Conservation (phyloP, 2,113 vertebrate genomes). For the Herpetotheres cachinnans region DNA sequence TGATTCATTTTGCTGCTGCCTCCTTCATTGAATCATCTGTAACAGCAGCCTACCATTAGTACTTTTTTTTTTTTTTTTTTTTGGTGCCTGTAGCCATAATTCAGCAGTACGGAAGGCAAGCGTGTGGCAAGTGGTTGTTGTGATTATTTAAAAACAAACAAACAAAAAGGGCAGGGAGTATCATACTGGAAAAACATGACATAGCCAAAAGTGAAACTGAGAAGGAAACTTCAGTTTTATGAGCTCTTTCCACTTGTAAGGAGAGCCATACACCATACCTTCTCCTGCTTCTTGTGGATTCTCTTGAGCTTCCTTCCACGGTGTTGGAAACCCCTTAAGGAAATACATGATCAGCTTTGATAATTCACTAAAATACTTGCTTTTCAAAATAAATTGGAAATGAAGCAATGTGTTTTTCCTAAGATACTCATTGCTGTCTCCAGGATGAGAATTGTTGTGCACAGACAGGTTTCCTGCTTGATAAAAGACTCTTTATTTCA, state of each 20-base stretch:
- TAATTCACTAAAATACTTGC: not conserved
- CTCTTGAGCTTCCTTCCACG: not conserved
- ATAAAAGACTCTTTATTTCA: accelerated
- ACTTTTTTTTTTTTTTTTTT: too few relatives aligned
- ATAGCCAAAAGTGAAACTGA: not conserved
- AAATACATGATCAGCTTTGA: accelerated
- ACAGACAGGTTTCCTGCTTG: not conserved
- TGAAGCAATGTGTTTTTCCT: not conserved
- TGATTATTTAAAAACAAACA: not conserved
- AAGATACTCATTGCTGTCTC: not conserved
- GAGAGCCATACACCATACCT: too few relatives aligned
- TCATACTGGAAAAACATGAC: not conserved
- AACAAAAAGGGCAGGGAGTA: accelerated
- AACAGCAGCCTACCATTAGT: not conserved
- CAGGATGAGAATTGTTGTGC: not conserved
- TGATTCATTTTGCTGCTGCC: not conserved
- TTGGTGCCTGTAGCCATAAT: not conserved
- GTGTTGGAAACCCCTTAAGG: not conserved
- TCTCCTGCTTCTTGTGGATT: not conserved
- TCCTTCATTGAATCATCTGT: accelerated
- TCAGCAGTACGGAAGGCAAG: not conserved
- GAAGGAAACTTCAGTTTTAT: not conserved
- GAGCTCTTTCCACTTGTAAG: not conserved
- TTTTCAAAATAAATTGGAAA: not conserved
- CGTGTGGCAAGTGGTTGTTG: not conserved